phyloP scores from a whole-genome alignment of 2,888 invertebrate species.

The Beris morrisii region DNA sequence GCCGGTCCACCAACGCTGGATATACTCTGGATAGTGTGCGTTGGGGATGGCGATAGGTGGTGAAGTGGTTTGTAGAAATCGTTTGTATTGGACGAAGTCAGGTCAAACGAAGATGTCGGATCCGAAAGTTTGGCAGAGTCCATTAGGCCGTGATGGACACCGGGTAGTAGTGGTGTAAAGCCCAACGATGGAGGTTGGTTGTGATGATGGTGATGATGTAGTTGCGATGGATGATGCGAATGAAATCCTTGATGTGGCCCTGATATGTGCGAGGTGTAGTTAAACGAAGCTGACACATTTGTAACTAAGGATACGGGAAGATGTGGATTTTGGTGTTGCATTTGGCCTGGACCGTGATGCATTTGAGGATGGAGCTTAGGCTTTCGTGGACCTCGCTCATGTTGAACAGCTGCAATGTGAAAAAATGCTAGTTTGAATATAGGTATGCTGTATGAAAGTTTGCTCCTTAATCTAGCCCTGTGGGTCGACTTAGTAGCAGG shows the following conservation, averaged over 20 bases:
- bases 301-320: conserved; percentile 55
- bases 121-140: conserved; percentile 52
- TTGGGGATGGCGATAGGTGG: conserved; percentile 48
- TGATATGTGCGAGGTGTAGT: conserved; percentile 55
- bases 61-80: conserved; percentile 44
- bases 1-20: conserved; percentile 54
- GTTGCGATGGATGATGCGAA: conserved; percentile 40
- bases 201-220: conserved; percentile 33
- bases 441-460: too few relatives aligned
- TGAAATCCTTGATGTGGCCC: conserved; percentile 46
- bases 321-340: conserved; percentile 45
- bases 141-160: conserved; percentile 53
- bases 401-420: conserved; percentile 80
- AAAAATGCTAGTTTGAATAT: too few relatives aligned
- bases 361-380: conserved; percentile 73
- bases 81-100: conserved; percentile 39
- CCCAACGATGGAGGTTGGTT: conserved; percentile 44
- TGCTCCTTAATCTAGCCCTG: too few relatives aligned
- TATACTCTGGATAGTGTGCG: conserved; percentile 54
- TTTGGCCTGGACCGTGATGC: conserved; percentile 47
- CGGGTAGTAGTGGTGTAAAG: conserved; percentile 50
- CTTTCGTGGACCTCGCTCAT: conserved; percentile 93
- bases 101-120: conserved; percentile 40
- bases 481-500: too few relatives aligned
- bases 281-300: conserved; percentile 56